Conservation (phyloP, 2,797 vertebrate species). For the Sebastes minor region DNA sequence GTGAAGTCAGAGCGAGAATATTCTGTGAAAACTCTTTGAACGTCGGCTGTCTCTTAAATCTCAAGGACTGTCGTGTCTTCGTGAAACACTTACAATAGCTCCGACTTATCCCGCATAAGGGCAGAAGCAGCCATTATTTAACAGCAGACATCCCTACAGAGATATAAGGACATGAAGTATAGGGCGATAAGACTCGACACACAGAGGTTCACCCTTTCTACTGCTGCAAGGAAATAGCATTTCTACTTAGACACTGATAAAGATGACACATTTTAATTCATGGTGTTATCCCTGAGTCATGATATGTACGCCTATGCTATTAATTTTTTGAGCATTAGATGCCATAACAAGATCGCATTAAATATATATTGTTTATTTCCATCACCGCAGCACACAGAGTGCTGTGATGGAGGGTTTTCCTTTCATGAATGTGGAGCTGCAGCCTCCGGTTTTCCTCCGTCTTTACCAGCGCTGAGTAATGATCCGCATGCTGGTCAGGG, state of each 20-base stretch:
- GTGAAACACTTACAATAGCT: conserved; percentile 24
- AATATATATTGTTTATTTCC: conserved; percentile 27
- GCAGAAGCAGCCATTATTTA: conserved; percentile 33
- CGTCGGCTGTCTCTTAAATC: background rate
- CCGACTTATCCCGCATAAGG: background rate
- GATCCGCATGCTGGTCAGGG: conserved; percentile 64
- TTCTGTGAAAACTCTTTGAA: conserved; percentile 22
- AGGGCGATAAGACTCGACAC: conserved; percentile 21
- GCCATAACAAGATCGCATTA: conserved; percentile 1
- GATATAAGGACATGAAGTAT: conserved; percentile 32
- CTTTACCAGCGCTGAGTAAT: conserved; percentile 55
- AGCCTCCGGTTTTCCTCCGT: conserved; percentile 30
- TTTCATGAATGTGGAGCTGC: background rate
- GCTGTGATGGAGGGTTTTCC: conserved; percentile 20
- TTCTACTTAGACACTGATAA: conserved; percentile 3
- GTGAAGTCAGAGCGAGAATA: conserved; percentile 16
- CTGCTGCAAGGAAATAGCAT: background rate
- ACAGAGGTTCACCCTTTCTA: conserved; percentile 15
- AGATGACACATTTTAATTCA: conserved; percentile 25
- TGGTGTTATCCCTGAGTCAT: background rate
- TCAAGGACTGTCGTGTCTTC: background rate
- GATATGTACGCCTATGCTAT: background rate
- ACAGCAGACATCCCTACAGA: conserved; percentile 26
- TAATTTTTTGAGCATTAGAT: background rate
- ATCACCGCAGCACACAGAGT: background rate